Base-by-base conservation (phyloP, 37 sponge, comb jelly and placozoan species). In the Eunapius fragilis region DNA sequence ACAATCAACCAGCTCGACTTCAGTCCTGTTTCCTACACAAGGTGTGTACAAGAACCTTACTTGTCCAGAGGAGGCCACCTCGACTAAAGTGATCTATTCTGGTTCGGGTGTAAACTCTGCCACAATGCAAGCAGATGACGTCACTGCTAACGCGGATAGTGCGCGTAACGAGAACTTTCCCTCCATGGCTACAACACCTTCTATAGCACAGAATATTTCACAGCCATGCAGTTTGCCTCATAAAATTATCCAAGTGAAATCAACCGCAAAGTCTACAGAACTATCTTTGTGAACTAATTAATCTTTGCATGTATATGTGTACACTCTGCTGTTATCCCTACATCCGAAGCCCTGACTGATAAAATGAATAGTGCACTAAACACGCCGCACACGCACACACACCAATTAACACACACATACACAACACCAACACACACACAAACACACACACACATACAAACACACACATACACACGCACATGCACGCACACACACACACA, bases 401-500 rank as follows among this genome's bases (percentile, higher is more conserved):
- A 45, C 47, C 4, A 4, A 45, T 9, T 45, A 45, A 45, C 47
- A 45, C 47, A 45, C 47, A 45, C 47, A 45, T 45, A 45, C 47
- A 45, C 47, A 11, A 45, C 47, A 45, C 47, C 4, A 4, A 80
- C 69, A 74, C 19, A 27, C 75, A 74, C 31, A 27, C 31, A 74
- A 0, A 27, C 75, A 74, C 34, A 74, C 75, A 74, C 19, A 27
- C 75, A 74, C 19, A 74, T 32, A 74, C 34, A 74, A 28, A 74
- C 31, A 74, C 75, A 74, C 19, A 27, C 75, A 74, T 5, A 27
- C 31, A 74, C 19, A 74, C 75, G 28, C 34, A 24, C 75, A 74
- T 25, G 5, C 75, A 74, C 19, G 28, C 75, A 74, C 34, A 74
- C 75, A 74, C 34, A 74, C 75, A 74, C 19, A 27, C 75, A 74